phyloP scores from a whole-genome alignment of 2,797 vertebrate genomes.

The Cheracebus regulus region DNA sequence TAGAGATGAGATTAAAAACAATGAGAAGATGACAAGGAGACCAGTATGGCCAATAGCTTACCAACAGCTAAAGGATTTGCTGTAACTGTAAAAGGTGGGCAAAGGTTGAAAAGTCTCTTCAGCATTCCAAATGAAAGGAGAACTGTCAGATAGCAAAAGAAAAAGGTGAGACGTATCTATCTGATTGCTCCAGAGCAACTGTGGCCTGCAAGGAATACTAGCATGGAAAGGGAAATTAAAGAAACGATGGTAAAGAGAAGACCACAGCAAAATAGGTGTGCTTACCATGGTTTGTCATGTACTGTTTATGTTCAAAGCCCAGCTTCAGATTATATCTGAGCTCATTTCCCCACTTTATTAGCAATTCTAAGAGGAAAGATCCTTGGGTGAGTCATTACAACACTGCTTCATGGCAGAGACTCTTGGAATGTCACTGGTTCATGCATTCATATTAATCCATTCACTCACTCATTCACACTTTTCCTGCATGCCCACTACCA shows the following conservation, averaged over 20 bases:
- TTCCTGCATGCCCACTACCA: not conserved
- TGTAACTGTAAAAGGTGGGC: not conserved
- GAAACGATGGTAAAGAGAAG: not conserved
- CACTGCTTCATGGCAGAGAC: not conserved
- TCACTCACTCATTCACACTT: not conserved
- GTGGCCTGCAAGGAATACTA: not conserved
- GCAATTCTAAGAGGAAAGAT: constrained; percentile 8
- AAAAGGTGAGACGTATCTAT: not conserved
- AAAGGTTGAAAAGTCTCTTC: not conserved
- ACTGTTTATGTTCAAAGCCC: not conserved
- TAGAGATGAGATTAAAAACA: constrained; percentile 68
- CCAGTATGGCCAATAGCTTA: not conserved
- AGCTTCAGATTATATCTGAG: not conserved
- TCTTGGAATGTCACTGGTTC: not conserved
- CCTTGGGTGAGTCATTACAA: not conserved
- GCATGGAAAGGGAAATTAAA: constrained; percentile 5
- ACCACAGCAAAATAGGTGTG: not conserved
- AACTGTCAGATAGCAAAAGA: constrained; percentile 43
- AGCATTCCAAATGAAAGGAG: constrained; percentile 47
- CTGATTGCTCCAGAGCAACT: not conserved
- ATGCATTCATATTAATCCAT: not conserved
- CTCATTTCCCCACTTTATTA: not conserved
- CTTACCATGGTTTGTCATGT: not conserved
- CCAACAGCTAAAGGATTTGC: constrained; percentile 37
- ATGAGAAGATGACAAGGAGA: constrained; percentile 70